Conservation (phyloP, 2,113 vertebrate genomes). For the Phaethon lepturus region DNA sequence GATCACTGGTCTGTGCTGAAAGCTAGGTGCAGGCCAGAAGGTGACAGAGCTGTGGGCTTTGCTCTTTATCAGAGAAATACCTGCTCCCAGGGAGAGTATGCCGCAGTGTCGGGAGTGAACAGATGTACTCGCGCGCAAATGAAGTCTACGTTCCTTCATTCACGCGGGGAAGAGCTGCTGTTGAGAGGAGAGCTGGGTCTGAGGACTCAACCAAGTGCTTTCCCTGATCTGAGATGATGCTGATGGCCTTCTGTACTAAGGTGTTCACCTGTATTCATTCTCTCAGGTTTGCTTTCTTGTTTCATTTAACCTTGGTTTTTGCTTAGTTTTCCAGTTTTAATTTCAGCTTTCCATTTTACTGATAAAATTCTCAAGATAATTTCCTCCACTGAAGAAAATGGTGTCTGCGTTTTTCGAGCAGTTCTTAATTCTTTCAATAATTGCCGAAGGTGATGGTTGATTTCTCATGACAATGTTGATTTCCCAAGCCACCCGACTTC, state of each 20-base stretch:
- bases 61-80: background rate
- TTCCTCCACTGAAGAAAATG: background rate
- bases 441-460: background rate
- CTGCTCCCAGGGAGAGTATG: background rate
- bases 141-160: background rate
- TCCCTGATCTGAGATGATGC: background rate
- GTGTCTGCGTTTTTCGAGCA: background rate
- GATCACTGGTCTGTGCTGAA: background rate
- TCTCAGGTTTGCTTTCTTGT: background rate
- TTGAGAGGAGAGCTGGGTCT: background rate
- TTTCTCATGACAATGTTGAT: background rate
- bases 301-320: background rate
- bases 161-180: rapidly evolving
- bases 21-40: background rate
- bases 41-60: background rate
- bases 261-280: background rate
- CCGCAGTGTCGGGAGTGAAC: background rate
- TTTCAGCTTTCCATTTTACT: background rate
- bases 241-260: background rate
- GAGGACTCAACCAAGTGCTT: background rate
- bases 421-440: background rate
- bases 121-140: rapidly evolving
- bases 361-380: background rate
- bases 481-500: background rate
- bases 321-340: background rate